Evolutionary conservation across 1,140 invertebrate species (phyloP).

Genomic region (Protaetia brevitarsis): DNA sequence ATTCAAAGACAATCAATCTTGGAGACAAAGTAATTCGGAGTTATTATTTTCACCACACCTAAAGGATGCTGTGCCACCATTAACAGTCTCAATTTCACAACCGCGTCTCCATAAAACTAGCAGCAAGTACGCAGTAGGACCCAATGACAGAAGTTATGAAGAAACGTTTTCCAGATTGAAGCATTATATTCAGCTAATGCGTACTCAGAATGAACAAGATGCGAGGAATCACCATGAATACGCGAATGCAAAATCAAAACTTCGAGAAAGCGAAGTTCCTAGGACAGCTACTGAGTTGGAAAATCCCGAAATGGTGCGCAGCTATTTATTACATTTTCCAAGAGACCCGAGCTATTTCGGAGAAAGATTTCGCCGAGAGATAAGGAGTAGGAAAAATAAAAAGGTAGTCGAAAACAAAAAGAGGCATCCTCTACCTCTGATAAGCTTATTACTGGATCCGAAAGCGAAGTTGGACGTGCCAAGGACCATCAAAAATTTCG

Average conservation of each 20-base stretch:
- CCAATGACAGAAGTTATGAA: too few relatives aligned
- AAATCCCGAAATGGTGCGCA: background rate
- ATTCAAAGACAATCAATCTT: too few relatives aligned
- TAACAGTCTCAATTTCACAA: too few relatives aligned
- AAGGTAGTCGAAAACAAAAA: background rate
- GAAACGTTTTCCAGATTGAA: background rate
- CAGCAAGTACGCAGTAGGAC: too few relatives aligned
- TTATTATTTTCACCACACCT: too few relatives aligned
- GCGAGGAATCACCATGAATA: background rate
- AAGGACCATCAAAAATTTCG: slow-evolving; percentile 39
- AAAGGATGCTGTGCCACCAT: too few relatives aligned
- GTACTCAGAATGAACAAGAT: background rate
- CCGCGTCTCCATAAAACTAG: too few relatives aligned
- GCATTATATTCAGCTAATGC: background rate
- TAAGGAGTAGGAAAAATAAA: background rate
- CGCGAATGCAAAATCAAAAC: background rate
- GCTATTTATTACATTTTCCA: slow-evolving; percentile 8
- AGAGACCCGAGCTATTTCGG: background rate
- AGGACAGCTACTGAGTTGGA: background rate
- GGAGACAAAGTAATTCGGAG: too few relatives aligned
- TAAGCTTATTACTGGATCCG: slow-evolving; percentile 32
- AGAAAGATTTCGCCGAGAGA: background rate
- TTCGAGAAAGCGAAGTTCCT: background rate
- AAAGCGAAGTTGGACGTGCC: slow-evolving; percentile 34
- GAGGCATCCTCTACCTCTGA: slow-evolving; percentile 19